phyloP scores from a whole-genome alignment of 2,888 invertebrate species.

The Cabera pusaria region DNA sequence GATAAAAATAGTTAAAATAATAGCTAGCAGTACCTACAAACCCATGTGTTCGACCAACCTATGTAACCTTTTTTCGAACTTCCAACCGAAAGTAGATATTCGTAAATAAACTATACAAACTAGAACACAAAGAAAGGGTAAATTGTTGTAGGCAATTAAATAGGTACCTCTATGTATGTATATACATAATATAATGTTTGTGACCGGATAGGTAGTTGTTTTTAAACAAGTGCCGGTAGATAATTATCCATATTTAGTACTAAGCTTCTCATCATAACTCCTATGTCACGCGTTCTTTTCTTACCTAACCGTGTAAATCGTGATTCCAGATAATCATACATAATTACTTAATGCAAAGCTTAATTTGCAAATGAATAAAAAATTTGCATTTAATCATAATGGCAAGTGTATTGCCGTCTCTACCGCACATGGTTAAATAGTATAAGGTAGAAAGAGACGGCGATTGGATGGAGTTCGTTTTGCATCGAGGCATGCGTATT shows the following conservation, averaged over 20 bases:
- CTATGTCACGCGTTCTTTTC: slow-evolving; percentile 48
- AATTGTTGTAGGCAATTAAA: too few relatives aligned
- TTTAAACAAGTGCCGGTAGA: slow-evolving; percentile 13
- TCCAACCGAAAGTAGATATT: too few relatives aligned
- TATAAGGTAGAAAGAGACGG: slow-evolving; percentile 56
- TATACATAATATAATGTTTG: too few relatives aligned
- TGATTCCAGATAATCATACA: slow-evolving; percentile 66
- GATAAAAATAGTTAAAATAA: too few relatives aligned
- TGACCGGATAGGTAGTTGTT: slow-evolving; percentile 10
- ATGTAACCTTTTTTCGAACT: too few relatives aligned
- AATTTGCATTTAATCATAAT: slow-evolving; percentile 74
- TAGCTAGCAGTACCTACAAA: too few relatives aligned
- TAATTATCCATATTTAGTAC: slow-evolving; percentile 28
- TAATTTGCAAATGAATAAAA: slow-evolving; percentile 78
- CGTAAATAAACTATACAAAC: too few relatives aligned
- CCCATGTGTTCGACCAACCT: too few relatives aligned
- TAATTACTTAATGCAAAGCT: slow-evolving; percentile 75
- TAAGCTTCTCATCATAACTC: slow-evolving; percentile 38
- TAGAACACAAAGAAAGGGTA: too few relatives aligned
- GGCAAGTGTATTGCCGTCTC: slow-evolving; percentile 54
- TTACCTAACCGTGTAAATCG: slow-evolving; percentile 43
- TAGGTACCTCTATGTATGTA: too few relatives aligned
- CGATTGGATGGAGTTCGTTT: slow-evolving; percentile 44
- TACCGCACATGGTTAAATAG: slow-evolving; percentile 36
- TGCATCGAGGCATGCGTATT: slow-evolving; percentile 75